These are phyloP conservation scores for Salpingus planirostris DNA, from an alignment of 2,888 invertebrate species.

Conservation along the genomic window DNA sequence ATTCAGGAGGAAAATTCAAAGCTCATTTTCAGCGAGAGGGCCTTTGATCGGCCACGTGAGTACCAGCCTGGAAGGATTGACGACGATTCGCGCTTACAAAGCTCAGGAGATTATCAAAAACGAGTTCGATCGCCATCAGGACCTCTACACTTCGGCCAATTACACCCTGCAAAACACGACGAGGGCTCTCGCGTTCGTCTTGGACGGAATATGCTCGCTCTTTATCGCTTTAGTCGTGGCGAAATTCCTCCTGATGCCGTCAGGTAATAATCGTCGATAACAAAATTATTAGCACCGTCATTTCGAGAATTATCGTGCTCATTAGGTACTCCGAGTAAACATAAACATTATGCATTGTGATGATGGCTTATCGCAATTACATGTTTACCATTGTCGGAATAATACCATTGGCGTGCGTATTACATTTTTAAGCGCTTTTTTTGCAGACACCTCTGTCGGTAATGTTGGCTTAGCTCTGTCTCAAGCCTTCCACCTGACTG, in stretches of 20 bases:
- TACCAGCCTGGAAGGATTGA: constrained; percentile 35
- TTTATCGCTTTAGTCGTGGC: constrained; percentile 15
- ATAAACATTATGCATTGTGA: no score
- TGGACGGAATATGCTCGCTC: constrained; percentile 26
- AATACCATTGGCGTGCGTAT: no score
- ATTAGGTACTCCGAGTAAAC: no score
- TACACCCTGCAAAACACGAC: constrained; percentile 29
- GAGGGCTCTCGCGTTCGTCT: constrained; percentile 30
- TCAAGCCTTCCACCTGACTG: constrained; percentile 68
- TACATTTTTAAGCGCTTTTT: no score
- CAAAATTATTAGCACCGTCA: constrained; percentile 1
- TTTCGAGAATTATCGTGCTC: no score
- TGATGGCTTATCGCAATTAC: no score
- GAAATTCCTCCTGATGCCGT: constrained; percentile 6
- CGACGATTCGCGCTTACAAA: constrained; percentile 32
- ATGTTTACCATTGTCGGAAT: no score
- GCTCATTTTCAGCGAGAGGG: constrained; percentile 31
- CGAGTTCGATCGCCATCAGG: constrained; percentile 36
- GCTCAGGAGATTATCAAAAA: constrained; percentile 28
- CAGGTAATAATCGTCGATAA: constrained; percentile 2
- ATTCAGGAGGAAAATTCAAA: no score
- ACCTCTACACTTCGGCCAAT: constrained; percentile 32
- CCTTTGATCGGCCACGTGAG: constrained; percentile 37
- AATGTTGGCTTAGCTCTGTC: constrained; percentile 73
- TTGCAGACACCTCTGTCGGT: constrained; percentile 37